phyloP scores from a whole-genome alignment of 1,140 invertebrate species.

The Polypedilum vanderplanki region DNA sequence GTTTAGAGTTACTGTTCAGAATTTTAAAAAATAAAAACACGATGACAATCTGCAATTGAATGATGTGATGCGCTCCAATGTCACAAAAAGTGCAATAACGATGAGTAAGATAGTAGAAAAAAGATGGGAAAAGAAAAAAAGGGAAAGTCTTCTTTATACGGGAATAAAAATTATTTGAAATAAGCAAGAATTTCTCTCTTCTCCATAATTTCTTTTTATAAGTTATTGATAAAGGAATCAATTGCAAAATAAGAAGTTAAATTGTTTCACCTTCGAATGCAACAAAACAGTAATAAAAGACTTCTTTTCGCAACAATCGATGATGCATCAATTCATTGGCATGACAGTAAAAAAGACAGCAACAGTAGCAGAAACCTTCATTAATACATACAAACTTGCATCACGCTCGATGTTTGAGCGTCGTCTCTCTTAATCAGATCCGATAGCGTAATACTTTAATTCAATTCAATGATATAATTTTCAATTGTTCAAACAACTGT shows the following conservation, averaged over 20 bases:
- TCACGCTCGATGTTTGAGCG: not conserved
- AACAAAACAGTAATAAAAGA: not conserved
- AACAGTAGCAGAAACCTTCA: not conserved
- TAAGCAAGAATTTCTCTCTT: not conserved
- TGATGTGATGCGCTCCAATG: not conserved
- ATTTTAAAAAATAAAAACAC: not conserved
- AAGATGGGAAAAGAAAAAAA: constrained; percentile 1
- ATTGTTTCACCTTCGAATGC: not conserved
- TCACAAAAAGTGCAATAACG: constrained; percentile 3
- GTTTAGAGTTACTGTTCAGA: no score
- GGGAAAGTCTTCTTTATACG: not conserved
- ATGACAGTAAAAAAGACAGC: not conserved
- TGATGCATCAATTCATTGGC: not conserved
- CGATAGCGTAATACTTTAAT: constrained; percentile 18
- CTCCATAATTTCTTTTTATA: not conserved
- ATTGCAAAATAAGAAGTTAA: no score
- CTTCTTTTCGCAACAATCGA: not conserved
- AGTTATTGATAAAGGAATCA: no score
- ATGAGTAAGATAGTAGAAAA: not conserved
- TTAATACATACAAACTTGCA: not conserved
- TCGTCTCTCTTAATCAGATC: not conserved
- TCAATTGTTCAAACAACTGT: not conserved
- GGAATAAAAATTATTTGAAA: not conserved
- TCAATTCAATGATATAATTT: constrained; percentile 10
- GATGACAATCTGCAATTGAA: not conserved